phyloP scores from a whole-genome alignment of 2,797 vertebrate species.

The Spinibarbus caldwelli region DNA sequence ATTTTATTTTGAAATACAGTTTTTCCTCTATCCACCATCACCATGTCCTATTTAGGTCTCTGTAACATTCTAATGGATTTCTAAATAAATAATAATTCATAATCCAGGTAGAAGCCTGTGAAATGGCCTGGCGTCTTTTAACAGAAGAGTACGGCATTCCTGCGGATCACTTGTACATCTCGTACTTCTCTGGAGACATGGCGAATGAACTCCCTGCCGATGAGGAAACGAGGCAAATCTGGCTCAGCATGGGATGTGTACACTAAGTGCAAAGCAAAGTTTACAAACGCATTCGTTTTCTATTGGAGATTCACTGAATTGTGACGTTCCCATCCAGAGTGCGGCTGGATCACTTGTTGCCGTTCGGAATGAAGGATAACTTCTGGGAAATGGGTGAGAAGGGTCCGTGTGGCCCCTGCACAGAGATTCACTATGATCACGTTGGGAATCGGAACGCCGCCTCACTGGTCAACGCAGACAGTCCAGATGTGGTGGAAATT shows the following conservation, averaged over 20 bases:
- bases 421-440: slow-evolving; percentile 94
- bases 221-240: slow-evolving; percentile 84
- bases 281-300: not conserved
- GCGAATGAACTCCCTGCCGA: slow-evolving; percentile 77
- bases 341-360: slow-evolving; percentile 76
- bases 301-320: not conserved
- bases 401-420: slow-evolving; percentile 93
- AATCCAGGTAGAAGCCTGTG: slow-evolving; percentile 85
- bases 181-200: slow-evolving; percentile 87
- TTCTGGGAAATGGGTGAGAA: slow-evolving; percentile 97
- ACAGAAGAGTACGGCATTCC: slow-evolving; percentile 88
- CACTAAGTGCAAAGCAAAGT: not conserved
- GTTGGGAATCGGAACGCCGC: slow-evolving; percentile 79
- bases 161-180: slow-evolving; percentile 86
- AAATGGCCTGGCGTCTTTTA: slow-evolving; percentile 93
- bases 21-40: not conserved
- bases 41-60: not conserved
- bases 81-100: not conserved
- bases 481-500: slow-evolving; percentile 89
- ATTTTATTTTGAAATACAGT: not conserved
- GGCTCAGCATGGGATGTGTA: slow-evolving; percentile 88
- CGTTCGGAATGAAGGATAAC: slow-evolving; percentile 87
- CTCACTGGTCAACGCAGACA: slow-evolving; percentile 78
- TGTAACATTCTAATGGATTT: not conserved
- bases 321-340: slow-evolving; percentile 72